Base-by-base conservation (phyloP, 2,113 vertebrate genomes). In the Pseudonaja textilis region DNA sequence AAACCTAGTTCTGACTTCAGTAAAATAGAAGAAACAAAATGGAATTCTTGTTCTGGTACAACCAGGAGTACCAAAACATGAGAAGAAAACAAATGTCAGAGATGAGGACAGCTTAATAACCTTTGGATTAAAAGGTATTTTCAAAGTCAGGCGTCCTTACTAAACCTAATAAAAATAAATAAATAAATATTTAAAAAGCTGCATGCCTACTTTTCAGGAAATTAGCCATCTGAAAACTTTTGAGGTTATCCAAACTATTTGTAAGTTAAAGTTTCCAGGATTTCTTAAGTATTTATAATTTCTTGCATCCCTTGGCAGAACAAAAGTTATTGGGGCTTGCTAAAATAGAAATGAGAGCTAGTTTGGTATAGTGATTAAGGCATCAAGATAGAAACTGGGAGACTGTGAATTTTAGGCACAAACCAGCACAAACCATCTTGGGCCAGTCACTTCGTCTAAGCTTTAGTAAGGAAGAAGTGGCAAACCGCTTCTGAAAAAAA, bases 281-380 rank as follows among this genome's bases (percentile, higher is more conserved):
- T 20, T 81, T 34, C 74, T 81, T 42, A 42, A 42, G 52, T 55
- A 23, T 14, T 34, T 59, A 29, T 54, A 81, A 59, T 86, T 20
- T 90, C 64, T 92, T 85, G 59, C 4, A 52, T 55, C n/a, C 52
- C 45, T 23, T 0, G 45, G 18, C 29, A 86, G 88, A 85, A 18
- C 90, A 2, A 86, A 50, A 29, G 1, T 45, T 3, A 26, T 1
- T 56, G 1, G 0, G 0, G 0, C 50, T n/a, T 39, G 89, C 23
- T 0, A 1, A 91, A 89, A 69, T 29, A 1, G 87, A 23, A 69
- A 69, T 34, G 29, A 69, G 29, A 64, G 3, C 11, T 26, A 34
- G 5, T 69, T 69, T n/a, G 64, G 64, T 69, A 2, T 34, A 34
- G 14, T 69, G 64, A 34, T 69, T 69, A 69, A 34, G 29, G 14